Percentiles rank a stretch among this genome's conserved stretches.
Evolutionary conservation across 2,888 invertebrate species (phyloP).

Genomic region (Drymonia ruficornis): DNA sequence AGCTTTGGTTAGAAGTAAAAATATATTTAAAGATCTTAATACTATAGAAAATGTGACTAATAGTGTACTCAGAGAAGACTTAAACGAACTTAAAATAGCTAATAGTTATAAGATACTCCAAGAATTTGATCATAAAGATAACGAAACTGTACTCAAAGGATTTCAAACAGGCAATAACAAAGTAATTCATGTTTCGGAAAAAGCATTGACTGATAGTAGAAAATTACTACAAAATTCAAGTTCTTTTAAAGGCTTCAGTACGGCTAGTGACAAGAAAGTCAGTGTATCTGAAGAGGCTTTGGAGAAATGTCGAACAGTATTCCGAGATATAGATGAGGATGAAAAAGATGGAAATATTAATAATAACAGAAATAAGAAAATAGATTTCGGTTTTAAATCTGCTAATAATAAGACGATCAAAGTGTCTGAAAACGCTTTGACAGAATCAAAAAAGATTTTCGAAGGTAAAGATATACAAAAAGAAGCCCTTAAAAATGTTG

Average conservation of each 20-base stretch:
- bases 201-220: constrained; percentile 53
- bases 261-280: constrained; percentile 34
- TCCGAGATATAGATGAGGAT: constrained; percentile 28
- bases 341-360: neutral
- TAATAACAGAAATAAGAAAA: neutral
- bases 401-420: constrained; percentile 9
- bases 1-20: constrained; percentile 48
- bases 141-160: constrained; percentile 14
- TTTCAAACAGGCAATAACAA: constrained; percentile 58
- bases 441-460: constrained; percentile 22
- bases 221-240: constrained; percentile 33
- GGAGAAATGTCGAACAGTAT: constrained; percentile 39
- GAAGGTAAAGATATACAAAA: constrained; percentile 1
- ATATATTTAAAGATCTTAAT: constrained; percentile 37
- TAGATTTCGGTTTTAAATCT: constrained; percentile 16
- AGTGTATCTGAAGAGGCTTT: constrained; percentile 34
- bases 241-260: constrained; percentile 22
- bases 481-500: neutral
- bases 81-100: neutral
- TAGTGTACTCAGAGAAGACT: neutral
- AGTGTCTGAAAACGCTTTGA: constrained; percentile 16
- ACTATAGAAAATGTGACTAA: neutral
- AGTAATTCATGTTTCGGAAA: constrained; percentile 46
- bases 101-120: too few species aligned
- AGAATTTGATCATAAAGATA: neutral